Conservation (phyloP, 2,888 invertebrate species). For the Salpingus planirostris region DNA sequence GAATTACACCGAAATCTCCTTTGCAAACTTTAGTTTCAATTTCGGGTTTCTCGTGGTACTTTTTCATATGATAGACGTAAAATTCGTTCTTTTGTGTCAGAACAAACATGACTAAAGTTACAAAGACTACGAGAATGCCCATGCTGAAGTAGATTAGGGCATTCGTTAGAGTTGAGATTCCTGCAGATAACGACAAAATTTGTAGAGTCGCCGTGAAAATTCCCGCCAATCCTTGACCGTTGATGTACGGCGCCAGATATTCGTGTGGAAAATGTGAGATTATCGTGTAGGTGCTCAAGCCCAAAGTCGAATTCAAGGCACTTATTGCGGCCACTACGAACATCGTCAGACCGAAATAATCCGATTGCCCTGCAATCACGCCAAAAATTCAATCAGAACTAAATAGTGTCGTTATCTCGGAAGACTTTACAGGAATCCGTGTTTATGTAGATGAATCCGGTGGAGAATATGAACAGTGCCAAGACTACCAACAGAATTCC, state of each 20-base stretch:
- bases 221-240: conserved; percentile 12
- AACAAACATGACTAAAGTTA: conserved; percentile 6
- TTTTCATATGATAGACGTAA: conserved; percentile 6
- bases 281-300: conserved; percentile 10
- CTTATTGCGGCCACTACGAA: conserved; percentile 7
- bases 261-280: conserved; percentile 8
- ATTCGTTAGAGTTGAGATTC: conserved; percentile 7
- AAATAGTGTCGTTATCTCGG: background rate
- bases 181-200: conserved; percentile 10
- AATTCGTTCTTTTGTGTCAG: conserved; percentile 4
- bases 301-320: conserved; percentile 14
- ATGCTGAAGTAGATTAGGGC: conserved; percentile 15
- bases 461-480: background rate
- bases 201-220: conserved; percentile 12
- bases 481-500: conserved; percentile 1
- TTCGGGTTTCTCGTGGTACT: background rate
- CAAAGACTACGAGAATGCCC: conserved; percentile 6
- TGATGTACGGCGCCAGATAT: conserved; percentile 11
- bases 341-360: conserved; percentile 15
- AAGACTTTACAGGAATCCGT: conserved; percentile 9
- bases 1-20: conserved; percentile 5
- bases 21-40: conserved; percentile 5
- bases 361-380: conserved; percentile 17
- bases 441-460: conserved; percentile 4
- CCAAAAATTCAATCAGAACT: background rate